A percentile compares a stretch with the other conserved stretches of the same genome.
These are phyloP conservation scores for Volucella inflata DNA, from an alignment of 2,888 invertebrate species.

Conservation along the genomic window DNA sequence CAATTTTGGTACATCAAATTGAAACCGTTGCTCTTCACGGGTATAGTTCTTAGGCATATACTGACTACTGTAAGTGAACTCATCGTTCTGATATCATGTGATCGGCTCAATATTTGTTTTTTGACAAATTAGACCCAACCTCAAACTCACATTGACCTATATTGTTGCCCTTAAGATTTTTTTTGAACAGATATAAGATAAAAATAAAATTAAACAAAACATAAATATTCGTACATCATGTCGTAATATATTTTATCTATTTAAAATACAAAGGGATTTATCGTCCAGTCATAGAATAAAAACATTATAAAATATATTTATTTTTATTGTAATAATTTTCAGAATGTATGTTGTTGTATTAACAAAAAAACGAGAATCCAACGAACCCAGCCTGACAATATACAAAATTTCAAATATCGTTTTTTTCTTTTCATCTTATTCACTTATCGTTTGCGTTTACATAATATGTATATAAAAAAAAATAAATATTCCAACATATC, in stretches of 20 bases:
- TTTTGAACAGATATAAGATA: background rate
- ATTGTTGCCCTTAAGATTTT: background rate
- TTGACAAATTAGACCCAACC: no score
- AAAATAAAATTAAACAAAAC: background rate
- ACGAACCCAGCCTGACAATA: constrained; percentile 35
- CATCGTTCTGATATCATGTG: no score
- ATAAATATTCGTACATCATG: background rate
- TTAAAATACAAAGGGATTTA: constrained; percentile 30
- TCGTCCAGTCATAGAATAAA: constrained; percentile 29
- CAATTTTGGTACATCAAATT: no score
- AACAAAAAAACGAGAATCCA: constrained; percentile 14
- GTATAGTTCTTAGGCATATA: no score
- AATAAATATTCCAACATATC: constrained; percentile 53
- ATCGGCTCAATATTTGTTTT: no score
- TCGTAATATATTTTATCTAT: constrained; percentile 35
- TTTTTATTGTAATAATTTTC: constrained; percentile 9
- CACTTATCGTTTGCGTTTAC: constrained; percentile 6
- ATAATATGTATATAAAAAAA: constrained; percentile 38
- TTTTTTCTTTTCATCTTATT: background rate
- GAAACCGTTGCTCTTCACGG: no score
- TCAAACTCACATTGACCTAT: no score
- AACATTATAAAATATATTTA: constrained; percentile 16
- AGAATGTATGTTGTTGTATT: background rate
- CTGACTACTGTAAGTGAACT: no score
- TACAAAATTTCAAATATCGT: background rate